Evolutionary conservation across 2,113 vertebrate genomes (phyloP).

Genomic region (Orientallactaga bullata): DNA sequence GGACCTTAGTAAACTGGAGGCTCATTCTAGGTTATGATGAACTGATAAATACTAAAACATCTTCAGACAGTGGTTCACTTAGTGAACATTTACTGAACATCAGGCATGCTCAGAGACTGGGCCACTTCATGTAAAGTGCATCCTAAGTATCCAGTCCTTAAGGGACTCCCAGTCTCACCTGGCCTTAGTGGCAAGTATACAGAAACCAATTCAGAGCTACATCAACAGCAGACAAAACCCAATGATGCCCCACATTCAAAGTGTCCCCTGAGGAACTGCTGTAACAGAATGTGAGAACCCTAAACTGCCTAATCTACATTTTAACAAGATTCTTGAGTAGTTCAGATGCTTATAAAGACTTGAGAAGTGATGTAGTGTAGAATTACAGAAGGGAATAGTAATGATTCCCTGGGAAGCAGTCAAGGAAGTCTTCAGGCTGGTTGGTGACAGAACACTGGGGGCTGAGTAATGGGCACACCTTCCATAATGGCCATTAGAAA

Average conservation of each 20-base stretch:
- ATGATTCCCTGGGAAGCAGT: not conserved
- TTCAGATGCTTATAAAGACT: not conserved
- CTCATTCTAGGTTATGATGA: not conserved
- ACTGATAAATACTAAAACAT: constrained; percentile 5
- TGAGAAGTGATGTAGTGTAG: not conserved
- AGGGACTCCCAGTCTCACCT: not conserved
- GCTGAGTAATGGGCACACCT: not conserved
- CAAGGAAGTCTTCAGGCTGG: not conserved
- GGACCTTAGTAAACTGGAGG: not conserved
- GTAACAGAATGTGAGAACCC: not conserved
- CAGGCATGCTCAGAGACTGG: not conserved
- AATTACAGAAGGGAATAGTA: not conserved
- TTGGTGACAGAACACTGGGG: not conserved
- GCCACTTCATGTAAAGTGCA: not conserved
- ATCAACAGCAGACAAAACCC: not conserved
- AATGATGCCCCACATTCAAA: not conserved
- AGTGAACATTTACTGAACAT: not conserved
- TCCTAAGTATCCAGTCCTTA: not conserved
- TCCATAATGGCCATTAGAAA: not conserved
- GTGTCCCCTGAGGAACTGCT: not conserved
- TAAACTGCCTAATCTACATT: not conserved
- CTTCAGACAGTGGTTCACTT: constrained; percentile 31
- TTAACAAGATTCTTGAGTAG: not conserved
- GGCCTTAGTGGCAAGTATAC: not conserved
- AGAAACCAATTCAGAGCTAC: not conserved